Evolutionary conservation across 1,140 invertebrate species (phyloP).

Genomic region (Meteorus sp.): DNA sequence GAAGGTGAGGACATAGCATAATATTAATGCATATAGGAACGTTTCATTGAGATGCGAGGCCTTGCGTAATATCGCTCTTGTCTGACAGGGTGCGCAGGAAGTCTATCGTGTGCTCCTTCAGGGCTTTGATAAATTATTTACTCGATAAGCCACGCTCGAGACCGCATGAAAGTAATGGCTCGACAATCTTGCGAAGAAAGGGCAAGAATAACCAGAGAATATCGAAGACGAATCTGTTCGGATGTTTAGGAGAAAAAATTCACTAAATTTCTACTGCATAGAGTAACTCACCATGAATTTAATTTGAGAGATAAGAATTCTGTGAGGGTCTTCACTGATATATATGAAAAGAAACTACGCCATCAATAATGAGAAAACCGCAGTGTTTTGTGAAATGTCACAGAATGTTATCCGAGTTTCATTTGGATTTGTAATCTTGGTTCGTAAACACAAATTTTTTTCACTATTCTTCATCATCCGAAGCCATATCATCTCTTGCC

Average conservation of each 20-base stretch:
- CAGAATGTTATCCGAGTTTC: too few relatives aligned
- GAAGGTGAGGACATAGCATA: not conserved
- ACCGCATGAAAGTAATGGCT: not conserved
- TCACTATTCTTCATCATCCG: too few relatives aligned
- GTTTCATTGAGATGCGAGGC: not conserved
- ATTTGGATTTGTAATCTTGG: too few relatives aligned
- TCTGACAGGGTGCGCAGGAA: not conserved
- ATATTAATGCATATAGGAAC: not conserved
- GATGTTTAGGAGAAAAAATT: not conserved
- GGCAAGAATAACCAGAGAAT: not conserved
- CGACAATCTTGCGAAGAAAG: not conserved
- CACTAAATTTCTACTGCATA: too few relatives aligned
- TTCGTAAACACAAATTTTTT: too few relatives aligned
- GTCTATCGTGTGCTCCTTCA: constrained; percentile 3
- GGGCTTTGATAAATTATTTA: constrained; percentile 17
- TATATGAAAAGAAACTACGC: too few relatives aligned
- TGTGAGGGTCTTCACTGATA: too few relatives aligned
- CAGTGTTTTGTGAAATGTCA: too few relatives aligned
- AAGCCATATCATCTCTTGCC: too few relatives aligned
- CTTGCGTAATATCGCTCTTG: not conserved
- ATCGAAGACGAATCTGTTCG: not conserved
- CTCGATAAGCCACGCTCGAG: constrained; percentile 2
- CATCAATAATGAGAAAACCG: too few relatives aligned
- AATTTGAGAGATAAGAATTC: too few relatives aligned
- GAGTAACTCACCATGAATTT: too few relatives aligned